Evolutionary conservation across 2,113 vertebrate species (phyloP).

Genomic region (Hypanus sabinus): DNA sequence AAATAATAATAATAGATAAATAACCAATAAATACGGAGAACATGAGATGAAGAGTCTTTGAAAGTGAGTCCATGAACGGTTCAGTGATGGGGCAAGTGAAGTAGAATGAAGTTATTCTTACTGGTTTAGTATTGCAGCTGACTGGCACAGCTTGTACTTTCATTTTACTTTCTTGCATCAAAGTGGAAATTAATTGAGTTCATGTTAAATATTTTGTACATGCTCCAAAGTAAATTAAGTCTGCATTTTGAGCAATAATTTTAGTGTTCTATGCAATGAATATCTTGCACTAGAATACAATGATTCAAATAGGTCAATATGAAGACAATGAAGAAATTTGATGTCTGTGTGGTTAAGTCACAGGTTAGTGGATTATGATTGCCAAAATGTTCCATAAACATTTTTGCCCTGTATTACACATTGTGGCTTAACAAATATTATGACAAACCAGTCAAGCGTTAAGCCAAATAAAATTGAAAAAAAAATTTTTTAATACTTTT

Average conservation of each 20-base stretch:
- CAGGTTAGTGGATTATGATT: neutral
- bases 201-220: neutral
- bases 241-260: neutral
- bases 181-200: neutral
- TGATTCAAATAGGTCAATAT: neutral
- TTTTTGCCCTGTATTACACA: neutral
- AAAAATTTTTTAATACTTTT: neutral
- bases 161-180: neutral
- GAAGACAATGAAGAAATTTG: neutral
- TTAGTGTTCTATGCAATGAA: neutral
- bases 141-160: neutral
- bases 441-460: neutral
- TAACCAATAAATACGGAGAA: no score
- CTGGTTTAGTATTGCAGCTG: neutral
- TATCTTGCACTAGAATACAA: neutral
- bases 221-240: neutral
- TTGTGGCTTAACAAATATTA: neutral
- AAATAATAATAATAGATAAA: no score
- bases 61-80: no score
- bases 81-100: no score
- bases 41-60: no score
- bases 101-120: no score
- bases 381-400: neutral
- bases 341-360: neutral
- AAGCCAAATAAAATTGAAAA: neutral